Percentiles rank a stretch among this genome's conserved stretches.
These are phyloP conservation scores for Campoplex capitator DNA, from an alignment of 2,888 invertebrate genomes.

Conservation along the genomic window DNA sequence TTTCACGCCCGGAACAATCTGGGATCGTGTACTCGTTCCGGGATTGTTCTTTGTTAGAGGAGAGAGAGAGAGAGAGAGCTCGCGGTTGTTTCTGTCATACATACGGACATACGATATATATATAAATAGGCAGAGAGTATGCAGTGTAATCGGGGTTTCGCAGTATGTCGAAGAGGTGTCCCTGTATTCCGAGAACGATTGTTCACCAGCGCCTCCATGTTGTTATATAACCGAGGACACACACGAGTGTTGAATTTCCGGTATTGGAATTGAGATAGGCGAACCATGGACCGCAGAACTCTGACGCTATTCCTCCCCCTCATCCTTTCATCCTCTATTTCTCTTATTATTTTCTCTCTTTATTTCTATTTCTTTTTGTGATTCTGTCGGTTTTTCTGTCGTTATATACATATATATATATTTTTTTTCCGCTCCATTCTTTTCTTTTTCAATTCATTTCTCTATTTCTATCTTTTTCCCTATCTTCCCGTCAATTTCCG, in stretches of 20 bases:
- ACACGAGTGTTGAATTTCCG: conserved; percentile 62
- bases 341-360: conserved; percentile 6
- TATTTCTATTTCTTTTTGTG: conserved; percentile 9
- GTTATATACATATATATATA: too few relatives aligned
- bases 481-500: conserved; percentile 11
- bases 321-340: conserved; percentile 8
- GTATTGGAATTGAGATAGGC: conserved; percentile 51
- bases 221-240: conserved; percentile 48
- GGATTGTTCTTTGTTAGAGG: conserved; percentile 69
- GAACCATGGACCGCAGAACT: conserved; percentile 57
- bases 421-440: too few relatives aligned
- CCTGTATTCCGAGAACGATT: conserved; percentile 52
- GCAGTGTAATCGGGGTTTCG: conserved; percentile 21
- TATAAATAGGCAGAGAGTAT: background rate
- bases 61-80: conserved; percentile 28
- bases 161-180: conserved; percentile 59
- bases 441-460: conserved; percentile 24
- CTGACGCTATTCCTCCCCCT: conserved; percentile 42
- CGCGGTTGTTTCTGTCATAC: background rate
- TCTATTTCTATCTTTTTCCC: conserved; percentile 18
- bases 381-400: too few relatives aligned
- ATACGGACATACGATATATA: too few relatives aligned
- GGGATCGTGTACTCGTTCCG: conserved; percentile 58
- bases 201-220: conserved; percentile 52
- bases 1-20: conserved; percentile 64